Conservation (phyloP, 2,113 vertebrate species). For the Coracopsis vasa region DNA sequence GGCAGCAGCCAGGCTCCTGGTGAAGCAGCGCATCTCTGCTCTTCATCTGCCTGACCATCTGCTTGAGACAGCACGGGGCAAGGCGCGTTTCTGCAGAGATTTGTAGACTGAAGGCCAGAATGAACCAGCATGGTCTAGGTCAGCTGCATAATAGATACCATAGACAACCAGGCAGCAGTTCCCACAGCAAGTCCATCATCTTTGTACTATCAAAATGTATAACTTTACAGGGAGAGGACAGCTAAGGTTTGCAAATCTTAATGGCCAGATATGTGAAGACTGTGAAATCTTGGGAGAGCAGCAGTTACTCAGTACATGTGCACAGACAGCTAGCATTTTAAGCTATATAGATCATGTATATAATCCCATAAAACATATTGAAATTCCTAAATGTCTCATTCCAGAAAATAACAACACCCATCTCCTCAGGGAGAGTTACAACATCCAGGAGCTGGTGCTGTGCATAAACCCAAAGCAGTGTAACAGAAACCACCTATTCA, state of each 20-base stretch:
- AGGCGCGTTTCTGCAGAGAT: neutral
- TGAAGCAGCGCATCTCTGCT: conserved; percentile 35
- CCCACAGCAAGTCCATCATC: neutral
- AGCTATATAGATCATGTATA: neutral
- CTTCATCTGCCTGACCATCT: conserved; percentile 50
- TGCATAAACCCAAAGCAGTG: neutral
- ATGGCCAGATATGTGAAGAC: neutral
- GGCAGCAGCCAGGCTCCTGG: neutral
- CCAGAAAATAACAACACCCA: neutral
- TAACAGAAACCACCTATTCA: accelerated
- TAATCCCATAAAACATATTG: neutral
- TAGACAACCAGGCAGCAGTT: neutral
- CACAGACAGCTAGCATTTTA: neutral
- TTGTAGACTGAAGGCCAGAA: neutral
- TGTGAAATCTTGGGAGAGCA: neutral
- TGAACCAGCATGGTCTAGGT: neutral
- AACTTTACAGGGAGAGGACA: neutral
- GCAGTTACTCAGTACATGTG: neutral
- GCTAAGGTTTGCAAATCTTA: neutral
- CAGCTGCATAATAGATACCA: neutral
- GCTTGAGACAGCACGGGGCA: neutral
- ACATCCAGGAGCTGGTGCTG: neutral
- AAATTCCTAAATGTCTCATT: neutral
- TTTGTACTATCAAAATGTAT: neutral
- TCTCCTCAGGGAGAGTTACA: neutral